phyloP scores from a whole-genome alignment of 2,113 vertebrate species.

The Rhinolophus ferrumequinum region DNA sequence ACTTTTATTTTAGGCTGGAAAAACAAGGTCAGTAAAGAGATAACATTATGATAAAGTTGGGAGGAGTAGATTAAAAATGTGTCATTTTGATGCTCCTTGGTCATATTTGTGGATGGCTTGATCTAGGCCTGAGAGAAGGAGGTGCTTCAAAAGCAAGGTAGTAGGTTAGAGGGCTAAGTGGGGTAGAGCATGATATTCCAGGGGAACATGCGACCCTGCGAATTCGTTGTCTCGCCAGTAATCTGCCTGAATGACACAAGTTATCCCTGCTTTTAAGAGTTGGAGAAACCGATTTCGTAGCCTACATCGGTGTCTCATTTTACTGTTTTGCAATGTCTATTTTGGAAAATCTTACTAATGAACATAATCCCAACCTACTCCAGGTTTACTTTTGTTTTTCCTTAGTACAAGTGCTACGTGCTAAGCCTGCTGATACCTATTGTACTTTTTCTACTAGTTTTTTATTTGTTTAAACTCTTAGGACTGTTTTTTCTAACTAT shows the following conservation, averaged over 20 bases:
- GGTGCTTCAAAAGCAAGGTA: neutral
- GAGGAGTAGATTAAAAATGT: neutral
- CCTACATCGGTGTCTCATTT: neutral
- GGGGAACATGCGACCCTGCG: neutral
- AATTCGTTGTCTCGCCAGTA: neutral
- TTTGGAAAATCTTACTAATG: neutral
- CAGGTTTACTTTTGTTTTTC: neutral
- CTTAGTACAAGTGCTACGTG: neutral
- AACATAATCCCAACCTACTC: neutral
- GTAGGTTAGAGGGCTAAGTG: neutral
- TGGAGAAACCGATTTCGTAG: neutral
- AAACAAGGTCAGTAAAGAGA: slow-evolving; percentile 12
- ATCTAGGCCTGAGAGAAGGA: neutral
- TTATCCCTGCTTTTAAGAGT: neutral
- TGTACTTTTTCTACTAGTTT: neutral
- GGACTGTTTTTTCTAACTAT: neutral
- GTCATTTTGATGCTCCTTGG: neutral
- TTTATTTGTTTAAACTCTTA: neutral
- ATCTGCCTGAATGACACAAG: neutral
- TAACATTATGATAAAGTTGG: neutral
- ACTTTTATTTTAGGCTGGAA: slow-evolving; percentile 63
- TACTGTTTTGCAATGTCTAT: neutral
- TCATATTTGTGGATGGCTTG: slow-evolving; percentile 24
- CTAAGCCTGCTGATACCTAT: neutral
- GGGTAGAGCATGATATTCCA: neutral